phyloP scores from a whole-genome alignment of 2,888 invertebrate genomes.

The Piscicola geometra region DNA sequence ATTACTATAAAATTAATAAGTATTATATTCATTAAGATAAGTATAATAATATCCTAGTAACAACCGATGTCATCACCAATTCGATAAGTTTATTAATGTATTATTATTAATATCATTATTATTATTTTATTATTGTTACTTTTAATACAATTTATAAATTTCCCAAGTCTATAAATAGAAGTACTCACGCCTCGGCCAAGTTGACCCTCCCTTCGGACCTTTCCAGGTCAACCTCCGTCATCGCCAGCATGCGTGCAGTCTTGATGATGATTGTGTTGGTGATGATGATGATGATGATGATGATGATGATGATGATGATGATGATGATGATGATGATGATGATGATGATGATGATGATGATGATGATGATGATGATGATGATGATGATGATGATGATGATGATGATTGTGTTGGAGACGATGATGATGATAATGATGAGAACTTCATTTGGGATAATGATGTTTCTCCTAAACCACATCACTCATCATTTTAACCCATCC shows the following conservation, averaged over 20 bases:
- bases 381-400: conserved; percentile 11
- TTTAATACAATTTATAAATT: background rate
- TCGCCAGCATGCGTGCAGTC: conserved; percentile 99
- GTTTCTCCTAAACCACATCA: too few species aligned
- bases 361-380: conserved; percentile 29
- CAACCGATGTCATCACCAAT: too few species aligned
- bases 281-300: conserved; percentile 11
- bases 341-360: background rate
- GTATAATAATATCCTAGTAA: too few species aligned
- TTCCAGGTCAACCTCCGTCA: conserved; percentile 99
- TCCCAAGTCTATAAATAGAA: background rate
- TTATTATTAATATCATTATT: background rate
- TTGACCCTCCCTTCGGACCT: conserved; percentile 87
- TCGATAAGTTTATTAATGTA: background rate
- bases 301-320: conserved; percentile 28
- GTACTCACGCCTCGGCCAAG: conserved; percentile 44
- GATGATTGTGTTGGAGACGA: background rate
- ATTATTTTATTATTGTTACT: background rate
- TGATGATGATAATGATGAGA: conserved; percentile 28
- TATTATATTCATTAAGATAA: too few species aligned
- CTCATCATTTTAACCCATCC: too few species aligned
- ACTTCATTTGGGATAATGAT: too few species aligned
- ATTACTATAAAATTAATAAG: too few species aligned
- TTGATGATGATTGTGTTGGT: conserved; percentile 53
- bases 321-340: background rate